Evolutionary conservation across 2,888 invertebrate species (phyloP).

Genomic region (Siphlonurus alternatus): DNA sequence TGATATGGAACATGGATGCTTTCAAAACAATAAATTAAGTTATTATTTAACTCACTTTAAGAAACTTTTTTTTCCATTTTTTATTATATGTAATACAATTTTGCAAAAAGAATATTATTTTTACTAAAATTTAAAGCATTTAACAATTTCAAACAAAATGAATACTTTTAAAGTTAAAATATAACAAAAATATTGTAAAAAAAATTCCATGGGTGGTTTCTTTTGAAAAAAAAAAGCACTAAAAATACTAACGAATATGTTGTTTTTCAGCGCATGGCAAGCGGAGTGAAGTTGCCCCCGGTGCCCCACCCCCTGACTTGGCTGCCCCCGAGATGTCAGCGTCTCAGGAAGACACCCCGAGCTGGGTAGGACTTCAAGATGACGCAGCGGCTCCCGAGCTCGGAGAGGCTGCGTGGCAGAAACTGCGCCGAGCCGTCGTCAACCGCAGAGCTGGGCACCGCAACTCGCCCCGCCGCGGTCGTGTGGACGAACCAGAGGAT

Average conservation of each 20-base stretch:
- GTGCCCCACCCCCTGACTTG: constrained; percentile 13
- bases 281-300: constrained; percentile 31
- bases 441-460: not conserved
- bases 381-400: not conserved
- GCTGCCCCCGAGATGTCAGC: not conserved
- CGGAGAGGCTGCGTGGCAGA: not conserved
- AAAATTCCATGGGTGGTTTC: constrained; percentile 6
- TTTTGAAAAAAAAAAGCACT: constrained; percentile 5
- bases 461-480: not conserved
- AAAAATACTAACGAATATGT: constrained; percentile 13
- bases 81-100: too few relatives aligned
- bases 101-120: too few relatives aligned
- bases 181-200: not conserved
- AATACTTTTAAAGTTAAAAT: constrained; percentile 7
- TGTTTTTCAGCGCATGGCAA: constrained; percentile 42
- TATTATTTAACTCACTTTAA: too few relatives aligned
- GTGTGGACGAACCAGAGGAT: not conserved
- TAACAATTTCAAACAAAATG: not conserved
- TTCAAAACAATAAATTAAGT: too few relatives aligned
- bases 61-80: too few relatives aligned
- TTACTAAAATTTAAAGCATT: too few relatives aligned
- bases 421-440: not conserved
- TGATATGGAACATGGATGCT: too few relatives aligned
- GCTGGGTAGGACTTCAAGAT: too few relatives aligned
- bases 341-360: not conserved